Percentiles rank a stretch among this genome's conserved stretches.
phyloP scores from a whole-genome alignment of 2,113 vertebrate species.

The Chinchilla lanigera region DNA sequence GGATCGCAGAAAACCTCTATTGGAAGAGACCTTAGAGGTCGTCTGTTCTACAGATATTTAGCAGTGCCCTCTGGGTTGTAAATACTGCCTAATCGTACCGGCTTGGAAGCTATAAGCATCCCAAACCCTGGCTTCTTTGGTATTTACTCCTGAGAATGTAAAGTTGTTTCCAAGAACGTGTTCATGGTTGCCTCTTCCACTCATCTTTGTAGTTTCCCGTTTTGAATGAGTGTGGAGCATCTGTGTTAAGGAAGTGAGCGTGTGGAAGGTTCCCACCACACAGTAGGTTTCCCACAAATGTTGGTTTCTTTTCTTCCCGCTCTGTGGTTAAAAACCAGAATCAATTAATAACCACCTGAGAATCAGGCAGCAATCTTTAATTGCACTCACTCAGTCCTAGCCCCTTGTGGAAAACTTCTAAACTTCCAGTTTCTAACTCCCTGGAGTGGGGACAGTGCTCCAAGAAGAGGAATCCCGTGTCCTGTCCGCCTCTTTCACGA shows the following conservation, averaged over 20 bases:
- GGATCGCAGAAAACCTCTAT: neutral
- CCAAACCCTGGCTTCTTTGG: neutral
- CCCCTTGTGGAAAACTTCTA: neutral
- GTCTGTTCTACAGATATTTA: neutral
- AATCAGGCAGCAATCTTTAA: neutral
- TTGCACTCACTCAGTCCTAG: neutral
- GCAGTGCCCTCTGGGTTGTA: neutral
- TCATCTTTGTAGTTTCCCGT: neutral
- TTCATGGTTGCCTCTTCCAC: neutral
- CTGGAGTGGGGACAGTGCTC: neutral
- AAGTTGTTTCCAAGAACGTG: neutral
- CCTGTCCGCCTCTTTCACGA: neutral
- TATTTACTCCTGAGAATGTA: neutral
- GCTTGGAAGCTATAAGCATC: neutral
- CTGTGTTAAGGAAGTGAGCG: neutral
- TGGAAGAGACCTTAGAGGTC: neutral
- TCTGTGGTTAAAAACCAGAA: neutral
- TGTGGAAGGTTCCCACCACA: neutral
- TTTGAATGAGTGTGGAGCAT: neutral
- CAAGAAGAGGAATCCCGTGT: neutral
- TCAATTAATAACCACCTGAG: neutral
- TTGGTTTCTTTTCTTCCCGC: neutral
- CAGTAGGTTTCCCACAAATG: neutral
- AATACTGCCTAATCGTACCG: rapidly evolving
- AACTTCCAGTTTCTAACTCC: neutral